Evolutionary conservation across 2,113 vertebrate genomes (phyloP), one percentile per base, ranked within the genome.

Genomic region (Sula dactylatra): DNA sequence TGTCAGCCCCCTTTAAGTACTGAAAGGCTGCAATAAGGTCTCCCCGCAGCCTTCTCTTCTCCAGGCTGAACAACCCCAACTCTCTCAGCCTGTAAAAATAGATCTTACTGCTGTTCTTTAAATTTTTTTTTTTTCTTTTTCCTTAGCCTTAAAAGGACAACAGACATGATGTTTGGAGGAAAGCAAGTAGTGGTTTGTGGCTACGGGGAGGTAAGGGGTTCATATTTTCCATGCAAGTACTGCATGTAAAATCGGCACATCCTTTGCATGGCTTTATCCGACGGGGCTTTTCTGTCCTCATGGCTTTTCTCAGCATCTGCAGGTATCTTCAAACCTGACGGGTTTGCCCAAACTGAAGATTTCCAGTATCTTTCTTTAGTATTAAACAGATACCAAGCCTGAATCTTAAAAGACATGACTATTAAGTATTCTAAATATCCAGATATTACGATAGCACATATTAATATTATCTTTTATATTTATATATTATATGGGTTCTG

Each of bases 111-210:
- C 74, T 22, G 44, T 13, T 21, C 12, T 32, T 17, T 11, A 55
- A 78, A 7, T 13, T 13, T 15, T 50, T 50, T 20, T 13, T 47
- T 62, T 26, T 1, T 5, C 34, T 47, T 31, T 71, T 29, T 40
- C 72, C 70, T 25, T 92, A 99, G 99, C 77, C 97, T 99, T 62
- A 99, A 99, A 97, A 99, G 99, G 89, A 99, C 99, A 45, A 99
- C 99, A 9, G 99, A 99, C 88, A 99, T 99, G 98, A 99, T 99
- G 99, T 99, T 99, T 58, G 99, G 99, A 84, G 99, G 99, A 55
- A 99, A 99, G 95, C 99, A 99, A 92, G 99, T 99, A n/a, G 99
- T 99, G 82, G 99, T 99, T 73, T 99, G 99, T 96, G 99, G 99
- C 95, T 99, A 99, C 17, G 99, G 99, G 96, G 99, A 99, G 99